A percentile compares a stretch with the other conserved stretches of the same genome.
These are phyloP conservation scores for Muscidifurax raptorellus DNA, from an alignment of 1,140 invertebrate species.

Conservation along the genomic window DNA sequence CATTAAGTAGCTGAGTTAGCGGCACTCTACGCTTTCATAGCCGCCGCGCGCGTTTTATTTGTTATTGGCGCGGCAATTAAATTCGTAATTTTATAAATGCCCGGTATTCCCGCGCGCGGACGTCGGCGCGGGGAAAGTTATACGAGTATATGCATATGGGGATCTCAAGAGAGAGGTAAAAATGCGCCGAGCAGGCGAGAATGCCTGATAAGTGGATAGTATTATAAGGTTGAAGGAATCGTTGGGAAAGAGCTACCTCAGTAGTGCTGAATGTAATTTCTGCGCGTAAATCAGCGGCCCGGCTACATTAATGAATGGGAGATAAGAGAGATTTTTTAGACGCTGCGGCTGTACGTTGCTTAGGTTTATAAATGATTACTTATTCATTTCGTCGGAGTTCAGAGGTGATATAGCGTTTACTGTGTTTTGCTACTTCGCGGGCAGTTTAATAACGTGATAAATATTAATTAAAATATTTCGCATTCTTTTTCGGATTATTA, in stretches of 20 bases:
- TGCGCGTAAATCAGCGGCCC: background rate
- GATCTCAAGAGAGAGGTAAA: background rate
- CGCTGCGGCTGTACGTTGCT: background rate
- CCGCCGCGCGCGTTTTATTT: conserved; percentile 25
- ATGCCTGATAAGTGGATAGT: conserved; percentile 1
- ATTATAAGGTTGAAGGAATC: background rate
- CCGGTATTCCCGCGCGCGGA: background rate
- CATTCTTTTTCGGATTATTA: conserved; percentile 17
- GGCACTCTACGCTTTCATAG: conserved; percentile 35
- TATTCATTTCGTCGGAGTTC: background rate
- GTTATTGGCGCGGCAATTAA: conserved; percentile 24
- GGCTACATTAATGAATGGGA: conserved; percentile 3
- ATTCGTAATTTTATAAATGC: conserved; percentile 14
- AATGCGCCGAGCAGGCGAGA: background rate
- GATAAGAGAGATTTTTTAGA: background rate
- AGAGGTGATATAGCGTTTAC: background rate
- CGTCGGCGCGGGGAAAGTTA: conserved; percentile 18
- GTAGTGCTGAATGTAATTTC: conserved; percentile 28
- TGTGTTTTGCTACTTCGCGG: background rate
- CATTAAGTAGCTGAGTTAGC: conserved; percentile 52
- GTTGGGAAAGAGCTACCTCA: conserved; percentile 31
- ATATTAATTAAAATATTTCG: conserved; percentile 34
- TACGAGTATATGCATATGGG: background rate
- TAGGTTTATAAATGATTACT: background rate
- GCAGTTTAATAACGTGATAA: conserved; percentile 23